phyloP scores from a whole-genome alignment of 2,113 vertebrate species.

The Antechinus stuartii region DNA sequence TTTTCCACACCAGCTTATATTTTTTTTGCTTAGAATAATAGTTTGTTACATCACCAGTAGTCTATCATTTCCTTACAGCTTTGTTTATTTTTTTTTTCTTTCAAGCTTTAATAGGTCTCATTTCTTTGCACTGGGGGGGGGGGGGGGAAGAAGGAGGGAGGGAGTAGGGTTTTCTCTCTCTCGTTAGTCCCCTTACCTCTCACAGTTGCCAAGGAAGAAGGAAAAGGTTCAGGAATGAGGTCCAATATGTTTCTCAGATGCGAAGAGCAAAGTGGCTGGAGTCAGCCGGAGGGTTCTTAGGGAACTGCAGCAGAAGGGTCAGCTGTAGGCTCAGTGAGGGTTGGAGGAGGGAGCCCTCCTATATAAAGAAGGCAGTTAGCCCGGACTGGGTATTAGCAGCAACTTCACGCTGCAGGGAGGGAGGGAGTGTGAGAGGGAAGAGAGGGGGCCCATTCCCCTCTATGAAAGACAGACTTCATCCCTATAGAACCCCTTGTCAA shows the following conservation, averaged over 20 bases:
- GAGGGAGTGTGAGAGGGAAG: conserved; percentile 59
- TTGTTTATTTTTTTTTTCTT: background rate
- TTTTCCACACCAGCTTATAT: background rate
- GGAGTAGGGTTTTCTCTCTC: background rate
- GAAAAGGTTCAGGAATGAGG: conserved; percentile 48
- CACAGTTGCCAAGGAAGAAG: background rate
- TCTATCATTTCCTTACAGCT: background rate
- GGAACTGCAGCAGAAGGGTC: conserved; percentile 42
- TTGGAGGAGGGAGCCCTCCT: conserved; percentile 60
- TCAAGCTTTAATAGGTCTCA: background rate
- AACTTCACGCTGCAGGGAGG: conserved; percentile 43
- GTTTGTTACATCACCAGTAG: background rate
- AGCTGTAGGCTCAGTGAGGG: conserved; percentile 46
- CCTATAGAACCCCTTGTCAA: conserved; percentile 76
- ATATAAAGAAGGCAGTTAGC: conserved; percentile 68
- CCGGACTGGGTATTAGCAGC: conserved; percentile 78
- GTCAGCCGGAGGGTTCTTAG: background rate
- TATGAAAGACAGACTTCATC: conserved; percentile 78
- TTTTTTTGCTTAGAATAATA: background rate
- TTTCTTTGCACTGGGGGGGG: background rate
- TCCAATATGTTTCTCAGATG: conserved; percentile 30
- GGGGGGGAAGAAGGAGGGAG: too few species aligned
- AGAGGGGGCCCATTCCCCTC: conserved; percentile 61
- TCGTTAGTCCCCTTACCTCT: conserved; percentile 79
- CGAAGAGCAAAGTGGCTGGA: background rate